These are phyloP conservation scores for Rhaphigaster nebulosa DNA, from an alignment of 2,888 invertebrate genomes.

Conservation along the genomic window DNA sequence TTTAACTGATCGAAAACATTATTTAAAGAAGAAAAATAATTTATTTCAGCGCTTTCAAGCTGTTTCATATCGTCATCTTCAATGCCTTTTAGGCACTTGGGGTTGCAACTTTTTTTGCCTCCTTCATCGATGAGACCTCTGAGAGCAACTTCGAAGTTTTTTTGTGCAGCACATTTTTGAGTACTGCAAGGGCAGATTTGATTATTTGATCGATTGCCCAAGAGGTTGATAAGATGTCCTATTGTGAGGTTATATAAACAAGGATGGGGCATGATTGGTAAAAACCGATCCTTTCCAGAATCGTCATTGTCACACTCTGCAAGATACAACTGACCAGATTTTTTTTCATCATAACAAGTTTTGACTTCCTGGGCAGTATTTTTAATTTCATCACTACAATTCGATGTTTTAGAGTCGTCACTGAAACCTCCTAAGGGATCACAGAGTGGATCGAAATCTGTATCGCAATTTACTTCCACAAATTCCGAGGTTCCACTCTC, in stretches of 20 bases:
- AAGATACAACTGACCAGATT: neutral
- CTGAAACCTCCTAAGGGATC: slow-evolving; percentile 17
- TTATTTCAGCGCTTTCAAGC: neutral
- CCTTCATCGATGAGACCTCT: neutral
- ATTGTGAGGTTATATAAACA: slow-evolving; percentile 1
- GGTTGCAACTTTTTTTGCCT: neutral
- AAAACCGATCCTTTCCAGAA: neutral
- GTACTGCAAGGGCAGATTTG: neutral
- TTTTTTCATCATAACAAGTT: slow-evolving; percentile 8
- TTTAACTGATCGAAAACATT: neutral
- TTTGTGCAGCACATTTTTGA: neutral
- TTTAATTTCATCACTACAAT: neutral
- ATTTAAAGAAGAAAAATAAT: neutral
- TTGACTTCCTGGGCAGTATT: neutral
- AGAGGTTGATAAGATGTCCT: neutral
- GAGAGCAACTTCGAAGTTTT: neutral
- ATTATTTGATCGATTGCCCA: neutral
- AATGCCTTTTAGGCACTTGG: slow-evolving; percentile 18
- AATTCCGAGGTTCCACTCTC: neutral
- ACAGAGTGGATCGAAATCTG: neutral
- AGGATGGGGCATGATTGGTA: neutral
- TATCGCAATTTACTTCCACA: neutral
- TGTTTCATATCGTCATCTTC: neutral
- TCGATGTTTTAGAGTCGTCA: slow-evolving; percentile 6
- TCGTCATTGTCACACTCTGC: neutral